Evolutionary conservation across 2,797 vertebrate genomes (phyloP).

Genomic region (Loriculus beryllinus): DNA sequence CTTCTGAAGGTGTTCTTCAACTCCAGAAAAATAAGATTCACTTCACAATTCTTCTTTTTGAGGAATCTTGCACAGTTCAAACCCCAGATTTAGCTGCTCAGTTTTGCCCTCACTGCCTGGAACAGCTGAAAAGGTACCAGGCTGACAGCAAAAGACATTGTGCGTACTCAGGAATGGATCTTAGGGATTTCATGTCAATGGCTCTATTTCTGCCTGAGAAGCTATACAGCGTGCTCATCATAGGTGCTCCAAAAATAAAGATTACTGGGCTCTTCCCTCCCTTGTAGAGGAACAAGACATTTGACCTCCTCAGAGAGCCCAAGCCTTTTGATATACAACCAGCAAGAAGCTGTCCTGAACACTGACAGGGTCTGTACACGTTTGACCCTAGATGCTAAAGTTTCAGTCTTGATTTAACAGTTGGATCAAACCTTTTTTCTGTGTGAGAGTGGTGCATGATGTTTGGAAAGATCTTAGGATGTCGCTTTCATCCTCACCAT

Average conservation of each 20-base stretch:
- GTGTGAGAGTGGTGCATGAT: background rate
- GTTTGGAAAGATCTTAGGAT: background rate
- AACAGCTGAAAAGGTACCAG: background rate
- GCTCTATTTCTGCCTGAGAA: background rate
- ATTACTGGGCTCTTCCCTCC: background rate
- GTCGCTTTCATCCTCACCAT: background rate
- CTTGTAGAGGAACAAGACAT: background rate
- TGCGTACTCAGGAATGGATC: background rate
- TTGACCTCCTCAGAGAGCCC: background rate
- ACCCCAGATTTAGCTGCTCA: background rate
- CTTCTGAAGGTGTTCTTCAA: background rate
- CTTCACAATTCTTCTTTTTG: background rate
- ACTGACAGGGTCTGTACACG: background rate
- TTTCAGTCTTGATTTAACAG: background rate
- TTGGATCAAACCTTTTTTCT: background rate
- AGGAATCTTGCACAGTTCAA: background rate
- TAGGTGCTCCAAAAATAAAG: background rate
- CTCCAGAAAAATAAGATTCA: background rate
- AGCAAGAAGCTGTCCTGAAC: background rate
- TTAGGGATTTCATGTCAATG: background rate
- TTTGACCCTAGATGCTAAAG: background rate
- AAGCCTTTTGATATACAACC: background rate
- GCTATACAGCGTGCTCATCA: background rate
- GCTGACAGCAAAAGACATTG: background rate
- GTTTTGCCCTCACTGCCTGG: background rate